Percentiles rank a stretch among this genome's conserved stretches.
phyloP scores from a whole-genome alignment of 2,797 vertebrate genomes.

The Enteromius radiatus region DNA sequence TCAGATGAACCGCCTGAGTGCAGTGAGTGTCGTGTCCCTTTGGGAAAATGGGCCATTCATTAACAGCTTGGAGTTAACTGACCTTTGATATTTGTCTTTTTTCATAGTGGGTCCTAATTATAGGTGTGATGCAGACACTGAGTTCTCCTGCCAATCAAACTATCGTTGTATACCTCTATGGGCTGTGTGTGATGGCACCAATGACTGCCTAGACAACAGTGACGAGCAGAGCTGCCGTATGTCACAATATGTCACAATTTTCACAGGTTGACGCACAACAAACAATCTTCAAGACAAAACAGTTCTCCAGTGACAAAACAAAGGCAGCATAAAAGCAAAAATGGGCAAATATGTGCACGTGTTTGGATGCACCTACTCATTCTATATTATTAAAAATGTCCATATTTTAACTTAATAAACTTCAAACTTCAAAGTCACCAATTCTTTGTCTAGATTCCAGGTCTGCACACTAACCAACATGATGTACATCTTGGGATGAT shows the following conservation, averaged over 20 bases:
- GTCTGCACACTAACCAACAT: neutral
- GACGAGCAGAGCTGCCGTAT: slow-evolving; percentile 95
- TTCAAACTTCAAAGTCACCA: neutral
- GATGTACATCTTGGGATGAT: neutral
- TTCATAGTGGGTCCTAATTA: slow-evolving; percentile 88
- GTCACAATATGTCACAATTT: too few species aligned
- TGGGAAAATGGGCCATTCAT: neutral
- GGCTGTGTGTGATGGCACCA: slow-evolving; percentile 89
- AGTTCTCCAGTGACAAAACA: neutral
- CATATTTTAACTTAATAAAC: neutral
- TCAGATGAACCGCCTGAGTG: slow-evolving; percentile 95
- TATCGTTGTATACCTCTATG: slow-evolving; percentile 92
- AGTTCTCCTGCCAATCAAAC: slow-evolving; percentile 92
- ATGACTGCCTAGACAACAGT: slow-evolving; percentile 96
- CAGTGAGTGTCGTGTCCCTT: slow-evolving; percentile 81
- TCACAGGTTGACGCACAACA: neutral
- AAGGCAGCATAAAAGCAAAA: neutral
- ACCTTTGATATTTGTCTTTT: neutral
- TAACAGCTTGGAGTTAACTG: neutral
- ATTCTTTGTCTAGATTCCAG: neutral
- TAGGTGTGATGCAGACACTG: slow-evolving; percentile 93
- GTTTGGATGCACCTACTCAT: neutral
- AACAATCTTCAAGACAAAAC: neutral
- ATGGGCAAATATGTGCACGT: neutral
- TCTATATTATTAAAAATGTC: neutral